Conservation (phyloP, 2,888 invertebrate genomes). For the Bruchidius siliquastri region DNA sequence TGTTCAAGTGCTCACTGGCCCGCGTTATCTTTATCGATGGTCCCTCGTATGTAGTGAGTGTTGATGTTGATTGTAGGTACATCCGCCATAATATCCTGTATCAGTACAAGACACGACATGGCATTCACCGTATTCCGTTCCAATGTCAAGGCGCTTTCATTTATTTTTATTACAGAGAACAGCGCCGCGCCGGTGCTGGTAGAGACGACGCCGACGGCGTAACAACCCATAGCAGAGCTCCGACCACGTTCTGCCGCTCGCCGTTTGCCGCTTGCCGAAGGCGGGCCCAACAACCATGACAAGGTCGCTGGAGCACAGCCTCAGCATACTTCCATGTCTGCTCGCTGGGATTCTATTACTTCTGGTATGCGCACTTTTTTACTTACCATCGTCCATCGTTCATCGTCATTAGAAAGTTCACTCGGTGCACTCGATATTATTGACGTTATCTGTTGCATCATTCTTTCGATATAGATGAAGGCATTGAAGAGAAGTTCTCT, state of each 20-base stretch:
- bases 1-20: too few species aligned
- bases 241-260: not conserved
- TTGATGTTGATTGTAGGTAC: not conserved
- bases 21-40: not conserved
- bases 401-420: not conserved
- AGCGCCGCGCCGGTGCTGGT: slow-evolving; percentile 22
- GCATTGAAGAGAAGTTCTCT: too few species aligned
- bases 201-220: too few species aligned
- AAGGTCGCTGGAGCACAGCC: slow-evolving; percentile 33
- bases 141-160: slow-evolving; percentile 37
- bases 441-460: not conserved
- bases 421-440: not conserved
- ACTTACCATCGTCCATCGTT: slow-evolving; percentile 3
- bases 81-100: slow-evolving; percentile 1
- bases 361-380: slow-evolving; percentile 28
- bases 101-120: not conserved
- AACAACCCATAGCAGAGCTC: not conserved
- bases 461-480: not conserved
- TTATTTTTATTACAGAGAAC: slow-evolving; percentile 40
- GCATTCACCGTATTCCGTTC: not conserved
- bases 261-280: not conserved
- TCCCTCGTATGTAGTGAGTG: not conserved
- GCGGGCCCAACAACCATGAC: slow-evolving; percentile 35
- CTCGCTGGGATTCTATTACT: slow-evolving; percentile 33
- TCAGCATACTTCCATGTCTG: slow-evolving; percentile 29